These are phyloP conservation scores for Cheirogaleus medius DNA, from an alignment of 2,113 vertebrate genomes.

Conservation along the genomic window DNA sequence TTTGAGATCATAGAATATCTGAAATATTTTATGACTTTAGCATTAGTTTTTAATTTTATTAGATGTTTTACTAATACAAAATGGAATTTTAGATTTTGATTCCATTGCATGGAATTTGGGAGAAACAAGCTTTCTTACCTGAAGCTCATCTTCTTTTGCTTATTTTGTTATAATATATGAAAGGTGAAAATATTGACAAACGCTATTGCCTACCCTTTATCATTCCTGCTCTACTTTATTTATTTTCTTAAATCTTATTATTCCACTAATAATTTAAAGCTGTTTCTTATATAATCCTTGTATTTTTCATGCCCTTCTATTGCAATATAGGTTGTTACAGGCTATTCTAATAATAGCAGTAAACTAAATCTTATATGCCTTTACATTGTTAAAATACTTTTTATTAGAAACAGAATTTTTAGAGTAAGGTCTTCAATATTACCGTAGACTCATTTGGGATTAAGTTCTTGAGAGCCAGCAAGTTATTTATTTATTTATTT, in stretches of 20 bases:
- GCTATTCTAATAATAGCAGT: not conserved
- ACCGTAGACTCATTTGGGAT: constrained; percentile 49
- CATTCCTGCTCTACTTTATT: not conserved
- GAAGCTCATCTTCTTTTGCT: not conserved
- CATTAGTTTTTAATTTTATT: not conserved
- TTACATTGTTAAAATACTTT: constrained; percentile 63
- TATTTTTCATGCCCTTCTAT: not conserved
- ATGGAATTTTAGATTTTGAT: not conserved
- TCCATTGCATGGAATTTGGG: not conserved
- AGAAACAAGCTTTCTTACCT: not conserved
- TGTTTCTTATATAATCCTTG: not conserved
- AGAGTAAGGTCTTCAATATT: constrained; percentile 27
- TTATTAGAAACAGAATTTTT: constrained; percentile 50
- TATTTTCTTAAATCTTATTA: not conserved
- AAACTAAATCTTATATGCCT: not conserved
- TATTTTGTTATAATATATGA: not conserved
- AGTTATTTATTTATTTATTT: constrained; percentile 42
- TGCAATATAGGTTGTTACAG: not conserved
- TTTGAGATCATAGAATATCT: not conserved
- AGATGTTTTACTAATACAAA: not conserved
- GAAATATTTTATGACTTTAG: not conserved
- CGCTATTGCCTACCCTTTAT: accelerated
- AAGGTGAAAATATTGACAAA: not conserved
- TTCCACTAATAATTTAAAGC: not conserved
- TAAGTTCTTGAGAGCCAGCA: constrained; percentile 25